Evolutionary conservation across 2,888 invertebrate species (phyloP), one percentile per base, ranked within the genome.

Genomic region (Tupiocoris notatus): DNA sequence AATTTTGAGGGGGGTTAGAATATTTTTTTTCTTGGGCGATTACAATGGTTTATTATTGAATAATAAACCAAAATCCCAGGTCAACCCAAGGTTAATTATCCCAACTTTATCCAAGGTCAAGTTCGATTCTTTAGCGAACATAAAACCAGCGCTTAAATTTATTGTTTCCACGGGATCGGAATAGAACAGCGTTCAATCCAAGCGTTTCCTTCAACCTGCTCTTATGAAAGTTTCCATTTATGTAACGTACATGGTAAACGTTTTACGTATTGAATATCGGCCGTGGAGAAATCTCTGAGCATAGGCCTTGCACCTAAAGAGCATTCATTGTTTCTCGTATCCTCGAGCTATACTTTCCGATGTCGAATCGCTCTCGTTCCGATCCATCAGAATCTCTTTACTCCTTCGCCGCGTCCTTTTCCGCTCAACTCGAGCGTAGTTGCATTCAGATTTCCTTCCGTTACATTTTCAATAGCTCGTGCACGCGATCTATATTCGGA

Each of bases 401-500:
- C 39, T 39, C 12, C 39, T 12, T 12, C 39, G 39, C 12, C 39
- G 12, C 39, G 39, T 39, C 39, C 39, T 39, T 7, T 39, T 39
- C 12, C 39, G 39, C 39, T 7, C 39, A 39, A n/a, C n/a, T n/a
- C n/a, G 18, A 6, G 61, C 1, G 18, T 61, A n/a, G 57, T 56
- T 22, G 67, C 67, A 57, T 54, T 67, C 56, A 21, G 56, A 67
- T 67, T 57, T 67, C n/a, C 57, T 18, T 67, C 22, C 22, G 21
- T 20, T 54, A 6, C 39, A 18, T 21, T 67, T 57, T 25, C 67
- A 21, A 67, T 67, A 54, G 56, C 16, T n/a, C 59, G 18, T 67
- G 67, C 67, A 67, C 67, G 56, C 67, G 57, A 67, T 57, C 20
- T 56, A 54, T 67, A 67, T 39, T 39, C 39, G 39, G 39, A 39